A percentile compares a stretch with the other conserved stretches of the same genome.
Conservation (phyloP, 2,797 vertebrate genomes). For the Bradypodion pumilum region DNA sequence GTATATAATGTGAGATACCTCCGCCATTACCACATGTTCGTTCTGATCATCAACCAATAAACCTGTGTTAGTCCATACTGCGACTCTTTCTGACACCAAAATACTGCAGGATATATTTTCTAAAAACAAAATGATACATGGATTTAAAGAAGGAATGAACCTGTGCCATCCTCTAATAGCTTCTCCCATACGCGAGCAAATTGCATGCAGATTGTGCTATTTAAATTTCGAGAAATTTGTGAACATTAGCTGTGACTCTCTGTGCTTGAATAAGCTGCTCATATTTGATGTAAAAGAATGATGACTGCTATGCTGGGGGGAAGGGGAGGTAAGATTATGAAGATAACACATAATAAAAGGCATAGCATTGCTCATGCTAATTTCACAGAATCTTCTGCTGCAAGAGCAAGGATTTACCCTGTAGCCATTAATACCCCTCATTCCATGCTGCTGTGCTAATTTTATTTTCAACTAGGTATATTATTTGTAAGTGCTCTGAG, state of each 20-base stretch:
- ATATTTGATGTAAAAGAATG: constrained; percentile 12
- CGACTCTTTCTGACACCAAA: too few species aligned
- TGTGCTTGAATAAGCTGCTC: constrained; percentile 7
- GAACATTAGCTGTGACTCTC: constrained; percentile 7
- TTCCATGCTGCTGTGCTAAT: constrained; percentile 37
- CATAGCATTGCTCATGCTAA: constrained; percentile 31
- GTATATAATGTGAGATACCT: too few species aligned
- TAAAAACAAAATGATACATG: not conserved
- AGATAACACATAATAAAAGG: constrained; percentile 35
- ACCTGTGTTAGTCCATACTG: too few species aligned
- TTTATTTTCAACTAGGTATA: constrained; percentile 36
- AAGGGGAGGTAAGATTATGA: constrained; percentile 32
- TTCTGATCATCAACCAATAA: too few species aligned
- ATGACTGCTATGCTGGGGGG: constrained; percentile 24
- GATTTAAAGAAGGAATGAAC: not conserved
- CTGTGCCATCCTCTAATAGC: not conserved
- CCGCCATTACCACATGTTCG: too few species aligned
- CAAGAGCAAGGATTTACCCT: constrained; percentile 5
- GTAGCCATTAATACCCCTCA: constrained; percentile 15
- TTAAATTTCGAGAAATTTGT: constrained; percentile 8
- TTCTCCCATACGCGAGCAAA: constrained; percentile 3
- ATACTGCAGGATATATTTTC: not conserved
- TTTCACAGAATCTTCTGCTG: constrained; percentile 17
- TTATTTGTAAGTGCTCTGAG: constrained; percentile 9
- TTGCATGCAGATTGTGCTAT: not conserved